Percentiles rank a stretch among this genome's conserved stretches.
These are phyloP conservation scores for Zygogramma bicolorata DNA, from an alignment of 2,888 invertebrate species.

Conservation along the genomic window DNA sequence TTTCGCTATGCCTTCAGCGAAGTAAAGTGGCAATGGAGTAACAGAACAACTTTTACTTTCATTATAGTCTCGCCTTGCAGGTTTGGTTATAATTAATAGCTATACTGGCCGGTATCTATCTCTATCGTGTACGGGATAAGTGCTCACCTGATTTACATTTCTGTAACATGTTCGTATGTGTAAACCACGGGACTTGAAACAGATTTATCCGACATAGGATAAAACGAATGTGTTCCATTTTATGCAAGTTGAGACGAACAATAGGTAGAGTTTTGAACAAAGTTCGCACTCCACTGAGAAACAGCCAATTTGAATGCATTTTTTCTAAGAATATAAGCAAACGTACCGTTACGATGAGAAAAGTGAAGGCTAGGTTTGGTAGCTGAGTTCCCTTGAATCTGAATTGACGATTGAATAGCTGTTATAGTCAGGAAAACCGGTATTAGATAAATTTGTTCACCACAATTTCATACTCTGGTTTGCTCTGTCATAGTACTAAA, in stretches of 20 bases:
- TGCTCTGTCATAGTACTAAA: too few species aligned
- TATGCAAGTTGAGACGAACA: neutral
- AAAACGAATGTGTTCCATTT: neutral
- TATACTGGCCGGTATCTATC: neutral
- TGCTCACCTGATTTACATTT: neutral
- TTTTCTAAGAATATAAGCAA: too few species aligned
- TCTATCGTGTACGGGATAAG: neutral
- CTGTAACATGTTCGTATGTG: neutral
- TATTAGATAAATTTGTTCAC: too few species aligned
- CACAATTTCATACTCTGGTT: too few species aligned
- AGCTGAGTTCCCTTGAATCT: too few species aligned
- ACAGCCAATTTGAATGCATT: too few species aligned
- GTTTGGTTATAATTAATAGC: conserved; percentile 30
- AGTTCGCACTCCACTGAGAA: too few species aligned
- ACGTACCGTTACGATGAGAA: too few species aligned
- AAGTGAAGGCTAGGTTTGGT: too few species aligned
- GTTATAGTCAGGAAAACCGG: too few species aligned
- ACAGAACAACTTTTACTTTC: conserved; percentile 55
- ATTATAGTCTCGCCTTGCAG: conserved; percentile 36
- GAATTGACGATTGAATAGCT: too few species aligned
- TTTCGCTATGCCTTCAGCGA: conserved; percentile 26
- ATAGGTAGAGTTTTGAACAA: neutral
- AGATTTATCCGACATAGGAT: neutral
- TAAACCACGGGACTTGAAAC: neutral
- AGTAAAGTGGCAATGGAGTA: conserved; percentile 50